Conservation (phyloP, 1,140 invertebrate species). For the Drosophila nikananu region DNA sequence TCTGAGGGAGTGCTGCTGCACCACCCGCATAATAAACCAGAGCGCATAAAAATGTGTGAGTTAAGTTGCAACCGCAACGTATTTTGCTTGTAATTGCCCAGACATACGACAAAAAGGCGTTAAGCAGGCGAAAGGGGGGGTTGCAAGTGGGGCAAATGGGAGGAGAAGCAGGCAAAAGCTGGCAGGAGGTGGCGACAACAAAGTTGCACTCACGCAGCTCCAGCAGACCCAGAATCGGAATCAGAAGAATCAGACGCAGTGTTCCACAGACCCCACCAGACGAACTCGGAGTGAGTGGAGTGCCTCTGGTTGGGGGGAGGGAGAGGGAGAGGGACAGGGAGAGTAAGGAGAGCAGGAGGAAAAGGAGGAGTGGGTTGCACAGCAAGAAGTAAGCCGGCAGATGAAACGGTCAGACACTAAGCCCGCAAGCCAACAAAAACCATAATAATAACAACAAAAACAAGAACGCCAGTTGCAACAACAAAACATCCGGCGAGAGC, state of each 20-base stretch:
- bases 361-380: not conserved
- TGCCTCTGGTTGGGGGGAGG: slow-evolving; percentile 7
- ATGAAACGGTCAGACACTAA: slow-evolving; percentile 63
- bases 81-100: slow-evolving; percentile 57
- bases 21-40: slow-evolving; percentile 76
- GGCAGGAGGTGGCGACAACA: slow-evolving; percentile 48
- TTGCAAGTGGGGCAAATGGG: slow-evolving; percentile 16
- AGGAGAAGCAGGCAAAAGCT: not conserved
- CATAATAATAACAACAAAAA: slow-evolving; percentile 11
- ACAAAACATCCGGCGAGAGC: slow-evolving; percentile 72
- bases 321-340: not conserved
- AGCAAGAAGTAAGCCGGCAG: slow-evolving; percentile 56
- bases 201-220: slow-evolving; percentile 57
- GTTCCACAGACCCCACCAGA: slow-evolving; percentile 40
- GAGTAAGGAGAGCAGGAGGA: not conserved
- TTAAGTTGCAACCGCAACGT: slow-evolving; percentile 53
- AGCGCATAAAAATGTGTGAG: slow-evolving; percentile 61
- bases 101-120: slow-evolving; percentile 41
- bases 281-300: slow-evolving; percentile 30
- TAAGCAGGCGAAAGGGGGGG: slow-evolving; percentile 4
- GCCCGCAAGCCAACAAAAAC: slow-evolving; percentile 35
- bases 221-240: slow-evolving; percentile 38
- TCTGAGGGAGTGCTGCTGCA: slow-evolving; percentile 15
- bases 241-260: slow-evolving; percentile 30
- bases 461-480: slow-evolving; percentile 51